Evolutionary conservation across 2,888 invertebrate genomes (phyloP).

Genomic region (Cyclophora albipunctata): DNA sequence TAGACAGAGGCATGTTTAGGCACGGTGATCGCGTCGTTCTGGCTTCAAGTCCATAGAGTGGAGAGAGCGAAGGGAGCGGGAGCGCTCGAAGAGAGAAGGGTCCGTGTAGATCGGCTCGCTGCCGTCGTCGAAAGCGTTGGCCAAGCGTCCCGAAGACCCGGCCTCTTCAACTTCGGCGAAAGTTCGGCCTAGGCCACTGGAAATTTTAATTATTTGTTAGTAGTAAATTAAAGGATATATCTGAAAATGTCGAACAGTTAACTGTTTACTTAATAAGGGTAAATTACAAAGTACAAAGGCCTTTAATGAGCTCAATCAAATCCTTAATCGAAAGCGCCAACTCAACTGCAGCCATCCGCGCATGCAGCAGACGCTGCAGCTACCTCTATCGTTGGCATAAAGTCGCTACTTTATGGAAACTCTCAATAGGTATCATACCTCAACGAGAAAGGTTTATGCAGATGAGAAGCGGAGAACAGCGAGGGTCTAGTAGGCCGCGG

Average conservation of each 20-base stretch:
- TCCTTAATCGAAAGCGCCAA: too few species aligned
- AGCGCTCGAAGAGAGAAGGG: slow-evolving; percentile 91
- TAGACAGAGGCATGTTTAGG: slow-evolving; percentile 28
- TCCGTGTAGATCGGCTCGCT: slow-evolving; percentile 96
- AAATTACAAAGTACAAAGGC: too few species aligned
- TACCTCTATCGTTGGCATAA: too few species aligned
- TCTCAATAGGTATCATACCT: slow-evolving; percentile 72
- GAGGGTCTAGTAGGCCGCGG: slow-evolving; percentile 70
- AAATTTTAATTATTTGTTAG: slow-evolving; percentile 1
- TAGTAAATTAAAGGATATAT: background rate
- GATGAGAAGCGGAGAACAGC: slow-evolving; percentile 78
- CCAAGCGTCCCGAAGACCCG: slow-evolving; percentile 66
- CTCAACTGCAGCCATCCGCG: too few species aligned
- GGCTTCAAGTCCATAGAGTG: slow-evolving; percentile 77
- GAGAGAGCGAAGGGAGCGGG: slow-evolving; percentile 81
- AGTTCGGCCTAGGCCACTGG: slow-evolving; percentile 61
- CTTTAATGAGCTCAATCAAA: too few species aligned
- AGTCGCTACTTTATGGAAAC: too few species aligned
- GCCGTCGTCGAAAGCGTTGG: slow-evolving; percentile 85
- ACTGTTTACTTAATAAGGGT: too few species aligned
- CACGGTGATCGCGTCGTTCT: slow-evolving; percentile 59
- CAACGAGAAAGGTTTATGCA: slow-evolving; percentile 81
- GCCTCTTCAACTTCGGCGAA: slow-evolving; percentile 61
- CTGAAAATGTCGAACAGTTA: too few species aligned
- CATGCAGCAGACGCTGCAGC: too few species aligned